These are phyloP conservation scores for Aythya baeri DNA, from an alignment of 2,113 vertebrate genomes.

Conservation along the genomic window DNA sequence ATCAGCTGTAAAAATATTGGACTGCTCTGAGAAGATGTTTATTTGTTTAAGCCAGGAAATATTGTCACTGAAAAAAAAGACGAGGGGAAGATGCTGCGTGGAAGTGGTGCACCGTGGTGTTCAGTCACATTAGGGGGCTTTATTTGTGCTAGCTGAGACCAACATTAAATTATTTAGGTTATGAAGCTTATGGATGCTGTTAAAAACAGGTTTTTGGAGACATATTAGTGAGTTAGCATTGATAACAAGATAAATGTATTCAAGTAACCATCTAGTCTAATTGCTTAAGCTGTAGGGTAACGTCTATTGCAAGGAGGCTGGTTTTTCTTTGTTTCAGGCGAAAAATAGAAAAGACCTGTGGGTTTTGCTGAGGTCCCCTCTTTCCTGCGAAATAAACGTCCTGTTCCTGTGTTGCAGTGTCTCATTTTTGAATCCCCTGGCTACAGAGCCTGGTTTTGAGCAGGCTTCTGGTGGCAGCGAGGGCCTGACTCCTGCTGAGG, in stretches of 20 bases:
- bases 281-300: not conserved
- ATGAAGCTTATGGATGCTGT: not conserved
- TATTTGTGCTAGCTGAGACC: not conserved
- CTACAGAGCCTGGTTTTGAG: not conserved
- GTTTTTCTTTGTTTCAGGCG: not conserved
- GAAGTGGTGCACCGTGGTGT: rapidly evolving
- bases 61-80: not conserved
- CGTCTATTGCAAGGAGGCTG: not conserved
- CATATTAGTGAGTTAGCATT: not conserved
- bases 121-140: not conserved
- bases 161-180: not conserved
- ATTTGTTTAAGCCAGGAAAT: slow-evolving; percentile 17
- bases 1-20: slow-evolving; percentile 48
- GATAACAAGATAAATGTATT: not conserved
- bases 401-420: not conserved
- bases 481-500: rapidly evolving
- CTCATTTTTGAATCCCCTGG: not conserved
- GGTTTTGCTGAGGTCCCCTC: not conserved
- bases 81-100: not conserved
- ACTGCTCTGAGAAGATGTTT: not conserved
- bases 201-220: not conserved
- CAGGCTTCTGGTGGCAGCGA: not conserved
- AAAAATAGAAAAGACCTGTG: not conserved
- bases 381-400: not conserved
- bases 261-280: not conserved